Evolutionary conservation across 1,140 invertebrate genomes (phyloP).

Genomic region (Dendrolimus punctatus): DNA sequence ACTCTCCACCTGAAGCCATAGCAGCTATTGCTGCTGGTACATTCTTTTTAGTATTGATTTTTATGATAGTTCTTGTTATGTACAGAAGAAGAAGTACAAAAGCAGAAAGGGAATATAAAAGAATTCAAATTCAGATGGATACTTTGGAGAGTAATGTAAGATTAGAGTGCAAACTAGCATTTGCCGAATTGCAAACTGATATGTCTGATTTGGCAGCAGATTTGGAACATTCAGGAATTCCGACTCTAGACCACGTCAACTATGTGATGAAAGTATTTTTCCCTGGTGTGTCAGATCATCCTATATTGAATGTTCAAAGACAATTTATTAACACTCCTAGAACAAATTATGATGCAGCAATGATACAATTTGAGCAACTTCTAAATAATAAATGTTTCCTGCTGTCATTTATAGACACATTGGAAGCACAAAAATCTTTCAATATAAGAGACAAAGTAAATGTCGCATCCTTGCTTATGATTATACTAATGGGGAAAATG

Average conservation of each 20-base stretch:
- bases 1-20: conserved; percentile 90
- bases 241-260: conserved; percentile 94
- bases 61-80: conserved; percentile 89
- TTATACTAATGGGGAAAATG: conserved; percentile 96
- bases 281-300: conserved; percentile 93
- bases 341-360: conserved; percentile 92
- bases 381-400: conserved; percentile 95
- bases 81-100: conserved; percentile 94
- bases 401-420: conserved; percentile 92
- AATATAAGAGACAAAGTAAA: conserved; percentile 95
- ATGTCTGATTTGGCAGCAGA: conserved; percentile 98
- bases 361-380: conserved; percentile 95
- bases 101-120: conserved; percentile 95
- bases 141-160: conserved; percentile 98
- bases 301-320: conserved; percentile 90
- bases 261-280: conserved; percentile 99
- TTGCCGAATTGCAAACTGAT: conserved; percentile 99
- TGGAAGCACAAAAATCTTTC: conserved; percentile 92
- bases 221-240: conserved; percentile 95
- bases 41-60: conserved; percentile 86
- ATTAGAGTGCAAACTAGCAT: conserved; percentile 98
- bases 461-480: conserved; percentile 93
- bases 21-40: conserved; percentile 88
- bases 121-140: conserved; percentile 99
- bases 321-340: conserved; percentile 82